These are phyloP conservation scores for Pipistrellus pipistrellus DNA, from an alignment of 2,797 vertebrate genomes.

Conservation along the genomic window DNA sequence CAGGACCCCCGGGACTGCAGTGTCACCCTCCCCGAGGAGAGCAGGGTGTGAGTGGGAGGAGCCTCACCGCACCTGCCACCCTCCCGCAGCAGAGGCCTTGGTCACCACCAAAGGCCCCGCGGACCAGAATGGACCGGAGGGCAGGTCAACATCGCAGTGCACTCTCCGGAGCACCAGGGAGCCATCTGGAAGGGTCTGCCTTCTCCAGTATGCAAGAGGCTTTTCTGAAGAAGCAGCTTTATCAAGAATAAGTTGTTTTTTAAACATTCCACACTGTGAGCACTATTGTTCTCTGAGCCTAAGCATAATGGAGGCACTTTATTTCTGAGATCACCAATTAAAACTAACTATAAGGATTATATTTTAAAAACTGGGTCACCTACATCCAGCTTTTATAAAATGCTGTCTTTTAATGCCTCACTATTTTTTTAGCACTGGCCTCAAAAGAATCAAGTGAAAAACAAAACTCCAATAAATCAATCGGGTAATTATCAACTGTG, in stretches of 20 bases:
- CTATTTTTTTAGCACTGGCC: constrained; percentile 2
- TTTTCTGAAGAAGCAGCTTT: constrained; percentile 29
- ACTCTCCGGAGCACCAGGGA: not conserved
- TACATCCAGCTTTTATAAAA: not conserved
- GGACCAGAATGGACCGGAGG: no score
- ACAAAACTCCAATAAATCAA: constrained; percentile 67
- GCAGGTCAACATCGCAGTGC: not conserved
- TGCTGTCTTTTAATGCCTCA: not conserved
- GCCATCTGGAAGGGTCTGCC: not conserved
- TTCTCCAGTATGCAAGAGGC: not conserved
- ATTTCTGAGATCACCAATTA: constrained; percentile 29
- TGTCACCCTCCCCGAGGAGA: not conserved
- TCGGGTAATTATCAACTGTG: constrained; percentile 56
- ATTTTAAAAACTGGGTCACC: not conserved
- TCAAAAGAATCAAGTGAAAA: constrained; percentile 67
- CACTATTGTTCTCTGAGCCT: constrained; percentile 25
- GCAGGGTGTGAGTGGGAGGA: not conserved
- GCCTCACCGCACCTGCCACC: no score
- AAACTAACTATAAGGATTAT: constrained; percentile 44
- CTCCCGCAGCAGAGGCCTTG: not conserved
- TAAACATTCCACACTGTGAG: not conserved
- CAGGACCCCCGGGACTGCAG: not conserved
- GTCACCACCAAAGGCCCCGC: not conserved
- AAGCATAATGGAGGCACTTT: not conserved
- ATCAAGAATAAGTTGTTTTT: not conserved